A percentile compares a stretch with the other conserved stretches of the same genome.
Evolutionary conservation across 2,888 invertebrate genomes (phyloP).

Genomic region (Spatulosminthurus flaviceps): DNA sequence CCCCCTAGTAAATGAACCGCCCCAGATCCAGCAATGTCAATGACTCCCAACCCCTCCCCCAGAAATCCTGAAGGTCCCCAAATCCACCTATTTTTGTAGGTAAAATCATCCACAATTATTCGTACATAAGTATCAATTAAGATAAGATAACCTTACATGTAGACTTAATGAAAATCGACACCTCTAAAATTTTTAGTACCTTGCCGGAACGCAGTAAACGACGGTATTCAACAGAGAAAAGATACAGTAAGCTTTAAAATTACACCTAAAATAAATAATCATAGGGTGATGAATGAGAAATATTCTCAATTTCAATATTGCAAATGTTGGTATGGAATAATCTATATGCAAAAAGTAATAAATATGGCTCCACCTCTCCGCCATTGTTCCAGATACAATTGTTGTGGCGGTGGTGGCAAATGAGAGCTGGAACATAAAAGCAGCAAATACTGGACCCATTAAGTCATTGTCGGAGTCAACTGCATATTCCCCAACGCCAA

Average conservation of each 20-base stretch:
- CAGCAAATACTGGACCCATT: slow-evolving; percentile 64
- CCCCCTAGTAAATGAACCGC: slow-evolving; percentile 68
- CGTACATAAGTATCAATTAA: too few relatives aligned
- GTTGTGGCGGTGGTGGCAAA: slow-evolving; percentile 66
- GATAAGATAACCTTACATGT: too few relatives aligned
- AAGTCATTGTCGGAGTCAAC: slow-evolving; percentile 65
- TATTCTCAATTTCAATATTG: too few relatives aligned
- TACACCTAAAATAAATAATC: slow-evolving; percentile 60
- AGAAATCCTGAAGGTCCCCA: slow-evolving; percentile 66
- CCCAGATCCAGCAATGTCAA: slow-evolving; percentile 67
- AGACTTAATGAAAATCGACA: neutral
- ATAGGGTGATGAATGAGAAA: too few relatives aligned
- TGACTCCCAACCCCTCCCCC: slow-evolving; percentile 66
- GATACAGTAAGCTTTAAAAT: slow-evolving; percentile 66
- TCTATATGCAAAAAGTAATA: neutral
- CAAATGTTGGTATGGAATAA: too few relatives aligned
- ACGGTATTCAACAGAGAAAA: slow-evolving; percentile 67
- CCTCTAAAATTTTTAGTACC: slow-evolving; percentile 15
- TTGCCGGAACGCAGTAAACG: slow-evolving; percentile 67
- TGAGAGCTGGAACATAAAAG: slow-evolving; percentile 64
- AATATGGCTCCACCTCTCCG: slow-evolving; percentile 65
- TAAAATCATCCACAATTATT: too few relatives aligned
- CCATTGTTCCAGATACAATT: slow-evolving; percentile 67
- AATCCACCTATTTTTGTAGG: slow-evolving; percentile 66
- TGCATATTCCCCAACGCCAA: slow-evolving; percentile 67